Evolutionary conservation across 2,113 vertebrate species (phyloP).

Genomic region (Pachypanchax playfairii): DNA sequence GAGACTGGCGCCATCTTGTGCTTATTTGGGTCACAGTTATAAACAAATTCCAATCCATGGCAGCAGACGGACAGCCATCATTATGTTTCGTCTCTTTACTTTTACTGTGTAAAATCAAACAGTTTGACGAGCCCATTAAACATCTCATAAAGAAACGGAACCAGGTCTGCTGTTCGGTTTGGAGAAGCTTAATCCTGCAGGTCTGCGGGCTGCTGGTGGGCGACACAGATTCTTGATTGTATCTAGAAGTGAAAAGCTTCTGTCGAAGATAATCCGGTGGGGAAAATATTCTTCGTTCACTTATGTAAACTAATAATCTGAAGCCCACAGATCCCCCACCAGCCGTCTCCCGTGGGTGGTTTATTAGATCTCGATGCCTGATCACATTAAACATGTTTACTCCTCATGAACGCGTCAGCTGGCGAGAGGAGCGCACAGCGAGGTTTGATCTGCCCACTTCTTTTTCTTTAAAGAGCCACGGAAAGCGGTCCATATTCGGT

Average conservation of each 20-base stretch:
- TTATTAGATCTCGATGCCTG: not conserved
- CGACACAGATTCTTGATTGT: constrained; percentile 24
- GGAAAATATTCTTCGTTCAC: constrained; percentile 28
- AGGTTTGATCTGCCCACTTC: constrained; percentile 10
- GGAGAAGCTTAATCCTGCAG: not conserved
- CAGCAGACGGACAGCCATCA: not conserved
- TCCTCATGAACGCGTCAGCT: not conserved
- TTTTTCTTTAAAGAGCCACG: not conserved
- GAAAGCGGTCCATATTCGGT: not conserved
- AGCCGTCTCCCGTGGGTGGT: not conserved
- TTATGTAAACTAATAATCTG: not conserved
- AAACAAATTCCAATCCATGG: constrained; percentile 21
- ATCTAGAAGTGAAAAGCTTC: constrained; percentile 38
- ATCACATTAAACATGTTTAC: constrained; percentile 10
- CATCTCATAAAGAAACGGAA: too few relatives aligned
- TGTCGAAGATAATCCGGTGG: constrained; percentile 21
- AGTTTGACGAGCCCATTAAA: too few relatives aligned
- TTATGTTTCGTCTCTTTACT: not conserved
- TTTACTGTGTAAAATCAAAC: too few relatives aligned
- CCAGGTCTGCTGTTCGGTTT: not conserved
- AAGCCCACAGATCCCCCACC: not conserved
- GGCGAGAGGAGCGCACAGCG: constrained; percentile 17
- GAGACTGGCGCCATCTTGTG: constrained; percentile 60
- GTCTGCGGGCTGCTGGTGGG: constrained; percentile 28
- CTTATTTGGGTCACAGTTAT: constrained; percentile 6